A percentile compares a stretch with the other conserved stretches of the same genome.
These are phyloP conservation scores for Lithophane socia DNA, from an alignment of 2,888 invertebrate genomes.

Conservation along the genomic window DNA sequence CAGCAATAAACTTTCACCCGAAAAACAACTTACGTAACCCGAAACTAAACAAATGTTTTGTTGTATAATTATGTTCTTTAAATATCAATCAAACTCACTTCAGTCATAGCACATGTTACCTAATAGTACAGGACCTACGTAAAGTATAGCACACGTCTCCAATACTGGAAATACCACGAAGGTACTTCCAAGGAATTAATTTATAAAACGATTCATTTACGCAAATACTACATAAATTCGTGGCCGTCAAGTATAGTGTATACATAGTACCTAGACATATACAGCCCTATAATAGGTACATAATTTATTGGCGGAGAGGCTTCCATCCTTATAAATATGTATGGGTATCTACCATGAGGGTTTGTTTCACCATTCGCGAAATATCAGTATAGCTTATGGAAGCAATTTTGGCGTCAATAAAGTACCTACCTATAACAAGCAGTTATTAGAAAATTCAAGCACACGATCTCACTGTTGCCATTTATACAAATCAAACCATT, in stretches of 20 bases:
- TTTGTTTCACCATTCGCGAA: conserved; percentile 34
- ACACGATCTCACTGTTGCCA: background rate
- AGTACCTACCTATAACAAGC: background rate
- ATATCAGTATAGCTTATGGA: background rate
- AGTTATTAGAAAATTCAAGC: background rate
- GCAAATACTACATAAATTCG: conserved; percentile 55
- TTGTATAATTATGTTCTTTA: conserved; percentile 28
- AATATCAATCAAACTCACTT: conserved; percentile 24
- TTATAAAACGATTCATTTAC: conserved; percentile 26
- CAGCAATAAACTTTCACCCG: conserved; percentile 1
- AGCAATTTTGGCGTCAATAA: conserved; percentile 3
- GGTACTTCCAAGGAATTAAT: conserved; percentile 21
- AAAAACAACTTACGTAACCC: conserved; percentile 12
- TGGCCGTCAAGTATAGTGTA: conserved; percentile 5
- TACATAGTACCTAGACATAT: conserved; percentile 15
- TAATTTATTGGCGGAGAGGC: conserved; percentile 47
- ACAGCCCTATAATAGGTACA: conserved; percentile 41
- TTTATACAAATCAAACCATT: background rate
- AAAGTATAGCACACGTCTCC: conserved; percentile 16
- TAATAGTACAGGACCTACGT: background rate
- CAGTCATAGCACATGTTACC: background rate
- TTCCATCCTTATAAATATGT: conserved; percentile 49
- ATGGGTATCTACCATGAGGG: conserved; percentile 38
- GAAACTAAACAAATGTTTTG: conserved; percentile 19
- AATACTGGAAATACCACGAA: background rate